phyloP scores from a whole-genome alignment of 2,797 vertebrate genomes.

The Percopsis omiscomaycus region DNA sequence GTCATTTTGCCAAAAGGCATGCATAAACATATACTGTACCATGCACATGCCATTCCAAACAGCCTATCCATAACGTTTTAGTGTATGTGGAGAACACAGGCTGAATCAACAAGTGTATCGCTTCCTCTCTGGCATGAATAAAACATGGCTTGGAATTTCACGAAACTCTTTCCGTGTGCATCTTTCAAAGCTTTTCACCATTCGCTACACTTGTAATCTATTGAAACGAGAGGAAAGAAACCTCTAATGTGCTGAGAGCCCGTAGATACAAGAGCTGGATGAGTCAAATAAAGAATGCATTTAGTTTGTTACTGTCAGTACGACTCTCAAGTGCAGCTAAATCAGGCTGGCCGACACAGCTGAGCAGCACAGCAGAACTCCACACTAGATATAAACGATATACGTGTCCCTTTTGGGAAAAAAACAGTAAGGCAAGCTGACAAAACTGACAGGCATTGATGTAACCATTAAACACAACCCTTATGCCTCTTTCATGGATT shows the following conservation, averaged over 20 bases:
- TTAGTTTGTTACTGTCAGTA: conserved; percentile 32
- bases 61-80: conserved; percentile 23
- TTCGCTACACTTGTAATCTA: conserved; percentile 29
- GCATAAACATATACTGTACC: neutral
- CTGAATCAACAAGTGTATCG: conserved; percentile 36
- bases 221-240: conserved; percentile 34
- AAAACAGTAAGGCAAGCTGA: conserved; percentile 6
- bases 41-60: conserved; percentile 23
- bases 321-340: conserved; percentile 20
- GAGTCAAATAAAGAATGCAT: conserved; percentile 40
- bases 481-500: conserved; percentile 6
- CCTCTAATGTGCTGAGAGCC: neutral
- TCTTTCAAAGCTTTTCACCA: conserved; percentile 45
- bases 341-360: conserved; percentile 22
- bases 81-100: conserved; percentile 11
- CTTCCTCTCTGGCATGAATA: conserved; percentile 41
- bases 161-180: conserved; percentile 27
- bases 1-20: neutral
- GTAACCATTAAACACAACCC: conserved; percentile 18
- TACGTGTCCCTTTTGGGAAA: conserved; percentile 15
- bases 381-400: conserved; percentile 14
- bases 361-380: neutral
- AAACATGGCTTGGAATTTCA: conserved; percentile 27
- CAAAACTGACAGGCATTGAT: conserved; percentile 30
- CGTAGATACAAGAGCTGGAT: conserved; percentile 29